A percentile compares a stretch with the other conserved stretches of the same genome.
These are phyloP conservation scores for Chaetodon trifasciatus DNA, from an alignment of 2,797 vertebrate genomes.

Conservation along the genomic window DNA sequence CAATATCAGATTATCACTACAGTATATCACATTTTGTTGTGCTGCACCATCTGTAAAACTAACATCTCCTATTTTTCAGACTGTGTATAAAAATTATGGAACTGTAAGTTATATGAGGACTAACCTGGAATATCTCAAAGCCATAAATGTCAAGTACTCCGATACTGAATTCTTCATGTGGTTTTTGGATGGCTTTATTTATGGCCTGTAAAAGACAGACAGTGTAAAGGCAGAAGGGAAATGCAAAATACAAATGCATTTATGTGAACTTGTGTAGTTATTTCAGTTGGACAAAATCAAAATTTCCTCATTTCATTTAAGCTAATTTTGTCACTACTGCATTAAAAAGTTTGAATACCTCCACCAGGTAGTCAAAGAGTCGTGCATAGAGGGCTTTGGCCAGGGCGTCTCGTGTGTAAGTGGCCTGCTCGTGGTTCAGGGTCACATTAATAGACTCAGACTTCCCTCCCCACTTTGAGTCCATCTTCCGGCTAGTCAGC, in stretches of 20 bases:
- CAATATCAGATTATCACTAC: constrained; percentile 13
- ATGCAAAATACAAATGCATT: not conserved
- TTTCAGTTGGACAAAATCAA: not conserved
- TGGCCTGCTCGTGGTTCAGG: constrained; percentile 95
- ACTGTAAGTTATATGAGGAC: constrained; percentile 17
- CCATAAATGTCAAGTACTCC: constrained; percentile 98
- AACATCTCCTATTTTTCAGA: constrained; percentile 13
- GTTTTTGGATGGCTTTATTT: constrained; percentile 96
- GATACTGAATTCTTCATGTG: constrained; percentile 92
- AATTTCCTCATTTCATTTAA: not conserved
- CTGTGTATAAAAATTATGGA: constrained; percentile 23
- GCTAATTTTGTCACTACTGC: not conserved
- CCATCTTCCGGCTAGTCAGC: constrained; percentile 96
- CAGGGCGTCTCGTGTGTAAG: constrained; percentile 94
- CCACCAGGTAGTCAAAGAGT: constrained; percentile 96
- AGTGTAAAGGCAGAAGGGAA: not conserved
- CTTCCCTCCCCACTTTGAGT: constrained; percentile 96
- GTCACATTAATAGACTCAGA: constrained; percentile 95
- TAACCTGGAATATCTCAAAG: constrained; percentile 98
- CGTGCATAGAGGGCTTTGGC: constrained; percentile 96
- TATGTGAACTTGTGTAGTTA: not conserved
- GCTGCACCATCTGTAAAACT: not conserved
- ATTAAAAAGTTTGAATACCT: constrained; percentile 81
- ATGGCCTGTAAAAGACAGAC: constrained; percentile 85
- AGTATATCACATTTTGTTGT: constrained; percentile 22